phyloP scores from a whole-genome alignment of 2,113 vertebrate species.

The Microtus pennsylvanicus region DNA sequence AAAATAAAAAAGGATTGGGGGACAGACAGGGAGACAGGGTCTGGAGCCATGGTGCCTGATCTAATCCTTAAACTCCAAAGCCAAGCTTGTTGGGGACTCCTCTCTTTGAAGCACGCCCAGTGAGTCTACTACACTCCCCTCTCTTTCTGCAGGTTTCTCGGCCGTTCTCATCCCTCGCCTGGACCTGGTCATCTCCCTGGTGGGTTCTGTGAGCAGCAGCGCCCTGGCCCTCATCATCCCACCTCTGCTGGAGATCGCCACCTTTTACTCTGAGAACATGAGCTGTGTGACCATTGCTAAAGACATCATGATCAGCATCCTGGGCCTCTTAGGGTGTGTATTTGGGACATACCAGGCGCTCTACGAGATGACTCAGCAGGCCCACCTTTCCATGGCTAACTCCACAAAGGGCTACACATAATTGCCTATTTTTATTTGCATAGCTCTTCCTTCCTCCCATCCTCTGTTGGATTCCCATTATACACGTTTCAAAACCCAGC shows the following conservation, averaged over 20 bases:
- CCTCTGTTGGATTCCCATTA: not conserved
- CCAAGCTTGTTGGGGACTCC: not conserved
- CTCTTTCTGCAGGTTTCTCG: conserved; percentile 86
- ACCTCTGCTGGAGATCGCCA: conserved; percentile 91
- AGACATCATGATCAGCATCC: conserved; percentile 90
- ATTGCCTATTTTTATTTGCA: conserved; percentile 63
- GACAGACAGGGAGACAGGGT: not conserved
- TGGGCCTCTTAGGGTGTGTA: conserved; percentile 93
- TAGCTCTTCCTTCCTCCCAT: not conserved
- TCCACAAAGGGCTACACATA: conserved; percentile 68
- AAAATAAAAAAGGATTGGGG: not conserved
- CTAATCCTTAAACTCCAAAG: not conserved
- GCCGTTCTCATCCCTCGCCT: conserved; percentile 94
- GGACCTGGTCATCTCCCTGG: conserved; percentile 94
- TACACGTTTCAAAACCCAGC: conserved; percentile 20
- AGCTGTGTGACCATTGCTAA: conserved; percentile 85
- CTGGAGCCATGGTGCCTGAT: not conserved
- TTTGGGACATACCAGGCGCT: conserved; percentile 93
- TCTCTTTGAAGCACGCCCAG: not conserved
- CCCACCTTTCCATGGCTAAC: not conserved
- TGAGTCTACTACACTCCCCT: not conserved
- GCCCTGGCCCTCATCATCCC: conserved; percentile 96
- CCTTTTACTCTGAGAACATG: conserved; percentile 91
- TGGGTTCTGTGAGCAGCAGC: conserved; percentile 96
- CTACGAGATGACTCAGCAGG: conserved; percentile 79